Conservation (phyloP, 2,113 vertebrate species). For the Thryonomys swinderianus region DNA sequence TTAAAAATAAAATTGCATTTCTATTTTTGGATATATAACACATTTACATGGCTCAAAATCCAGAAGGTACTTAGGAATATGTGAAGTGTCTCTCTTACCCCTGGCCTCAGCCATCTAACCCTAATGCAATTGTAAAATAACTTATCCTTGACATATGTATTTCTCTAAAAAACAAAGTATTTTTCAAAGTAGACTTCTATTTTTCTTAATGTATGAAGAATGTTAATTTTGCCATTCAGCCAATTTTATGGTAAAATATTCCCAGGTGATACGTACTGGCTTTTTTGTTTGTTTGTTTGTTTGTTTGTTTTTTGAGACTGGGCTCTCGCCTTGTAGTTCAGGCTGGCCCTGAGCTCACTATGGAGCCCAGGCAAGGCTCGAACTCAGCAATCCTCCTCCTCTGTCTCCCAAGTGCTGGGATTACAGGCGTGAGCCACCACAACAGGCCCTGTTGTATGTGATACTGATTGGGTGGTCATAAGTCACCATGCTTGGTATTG, state of each 20-base stretch:
- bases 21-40: slow-evolving; percentile 41
- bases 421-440: no score
- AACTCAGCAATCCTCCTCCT: no score
- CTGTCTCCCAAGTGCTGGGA: no score
- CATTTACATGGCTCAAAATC: slow-evolving; percentile 28
- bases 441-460: no score
- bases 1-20: slow-evolving; percentile 38
- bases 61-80: neutral
- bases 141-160: slow-evolving; percentile 24
- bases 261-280: neutral
- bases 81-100: neutral
- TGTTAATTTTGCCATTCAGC: slow-evolving; percentile 51
- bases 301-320: no score
- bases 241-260: slow-evolving; percentile 59
- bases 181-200: slow-evolving; percentile 32
- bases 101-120: neutral
- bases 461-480: no score
- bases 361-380: no score
- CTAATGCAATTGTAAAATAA: slow-evolving; percentile 44
- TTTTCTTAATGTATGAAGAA: slow-evolving; percentile 45
- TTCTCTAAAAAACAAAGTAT: slow-evolving; percentile 53
- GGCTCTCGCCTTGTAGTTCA: no score
- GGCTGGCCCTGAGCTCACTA: no score
- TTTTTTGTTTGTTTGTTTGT: no score
- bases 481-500: no score